Conservation (phyloP, 2,113 vertebrate genomes). For the Psettodes erumei region DNA sequence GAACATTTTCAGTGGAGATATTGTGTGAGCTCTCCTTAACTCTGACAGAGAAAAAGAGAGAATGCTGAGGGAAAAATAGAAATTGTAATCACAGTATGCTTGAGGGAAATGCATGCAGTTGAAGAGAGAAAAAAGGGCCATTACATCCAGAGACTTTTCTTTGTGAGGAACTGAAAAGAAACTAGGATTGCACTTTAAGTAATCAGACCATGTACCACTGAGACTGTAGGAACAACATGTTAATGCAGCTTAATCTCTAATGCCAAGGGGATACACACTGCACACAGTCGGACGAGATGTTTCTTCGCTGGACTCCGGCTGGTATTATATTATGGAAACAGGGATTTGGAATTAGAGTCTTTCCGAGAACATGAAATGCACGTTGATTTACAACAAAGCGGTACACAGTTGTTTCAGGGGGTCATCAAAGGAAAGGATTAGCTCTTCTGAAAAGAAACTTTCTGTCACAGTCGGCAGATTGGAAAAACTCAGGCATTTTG, state of each 20-base stretch:
- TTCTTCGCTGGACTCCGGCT: conserved; percentile 34
- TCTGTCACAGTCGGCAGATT: neutral
- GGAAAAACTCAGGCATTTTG: neutral
- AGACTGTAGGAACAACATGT: conserved; percentile 64
- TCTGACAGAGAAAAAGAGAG: conserved; percentile 60
- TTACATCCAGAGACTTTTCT: conserved; percentile 49
- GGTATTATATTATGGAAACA: conserved; percentile 45
- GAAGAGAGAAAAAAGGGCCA: conserved; percentile 36
- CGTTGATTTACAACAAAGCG: conserved; percentile 43
- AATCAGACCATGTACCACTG: conserved; percentile 57
- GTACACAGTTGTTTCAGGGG: conserved; percentile 23
- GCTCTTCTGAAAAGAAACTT: neutral
- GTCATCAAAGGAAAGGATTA: conserved; percentile 9
- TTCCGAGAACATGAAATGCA: conserved; percentile 44
- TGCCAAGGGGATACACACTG: conserved; percentile 52
- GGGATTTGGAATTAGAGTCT: conserved; percentile 49
- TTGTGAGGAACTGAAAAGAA: conserved; percentile 58
- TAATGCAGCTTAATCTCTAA: conserved; percentile 68
- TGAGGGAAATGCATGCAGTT: conserved; percentile 68
- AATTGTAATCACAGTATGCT: conserved; percentile 74
- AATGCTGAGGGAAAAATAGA: conserved; percentile 58
- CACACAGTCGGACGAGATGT: conserved; percentile 34
- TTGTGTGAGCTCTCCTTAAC: conserved; percentile 68
- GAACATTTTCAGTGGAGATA: conserved; percentile 62
- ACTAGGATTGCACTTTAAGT: conserved; percentile 63